These are phyloP conservation scores for Andrena marginata DNA, from an alignment of 2,888 invertebrate species.

Conservation along the genomic window DNA sequence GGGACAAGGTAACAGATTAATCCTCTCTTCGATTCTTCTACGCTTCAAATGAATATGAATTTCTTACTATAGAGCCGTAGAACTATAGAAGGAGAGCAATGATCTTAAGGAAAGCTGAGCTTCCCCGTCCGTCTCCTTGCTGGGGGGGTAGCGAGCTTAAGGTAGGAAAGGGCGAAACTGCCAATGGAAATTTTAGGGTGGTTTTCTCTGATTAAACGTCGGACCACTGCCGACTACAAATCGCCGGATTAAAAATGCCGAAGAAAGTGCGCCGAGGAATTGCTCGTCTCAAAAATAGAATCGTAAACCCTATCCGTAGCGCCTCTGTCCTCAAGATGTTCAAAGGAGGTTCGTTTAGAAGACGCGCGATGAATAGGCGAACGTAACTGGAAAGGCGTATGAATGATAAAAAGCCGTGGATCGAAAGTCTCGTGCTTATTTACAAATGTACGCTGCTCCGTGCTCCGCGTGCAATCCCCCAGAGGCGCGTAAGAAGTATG, in stretches of 20 bases:
- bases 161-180: not conserved
- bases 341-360: slow-evolving; percentile 8
- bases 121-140: too few relatives aligned
- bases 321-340: slow-evolving; percentile 4
- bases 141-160: too few relatives aligned
- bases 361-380: slow-evolving; percentile 15
- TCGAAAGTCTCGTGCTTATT: slow-evolving; percentile 43
- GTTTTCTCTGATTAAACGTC: slow-evolving; percentile 2
- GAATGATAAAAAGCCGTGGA: slow-evolving; percentile 41
- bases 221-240: too few relatives aligned
- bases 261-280: not conserved
- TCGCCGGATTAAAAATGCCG: slow-evolving; percentile 11
- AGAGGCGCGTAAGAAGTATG: slow-evolving; percentile 7
- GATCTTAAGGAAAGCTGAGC: too few relatives aligned
- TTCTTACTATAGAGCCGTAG: too few relatives aligned
- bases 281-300: not conserved
- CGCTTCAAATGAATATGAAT: too few relatives aligned
- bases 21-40: not conserved
- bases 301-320: not conserved
- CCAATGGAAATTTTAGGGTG: not conserved
- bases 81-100: too few relatives aligned
- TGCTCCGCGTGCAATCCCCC: not conserved
- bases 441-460: slow-evolving; percentile 4
- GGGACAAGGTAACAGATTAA: slow-evolving; percentile 94
- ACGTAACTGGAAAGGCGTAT: slow-evolving; percentile 10